Percentiles rank a stretch among this genome's conserved stretches.
phyloP scores from a whole-genome alignment of 2,888 invertebrate species.

The Diarsia brunnea region DNA sequence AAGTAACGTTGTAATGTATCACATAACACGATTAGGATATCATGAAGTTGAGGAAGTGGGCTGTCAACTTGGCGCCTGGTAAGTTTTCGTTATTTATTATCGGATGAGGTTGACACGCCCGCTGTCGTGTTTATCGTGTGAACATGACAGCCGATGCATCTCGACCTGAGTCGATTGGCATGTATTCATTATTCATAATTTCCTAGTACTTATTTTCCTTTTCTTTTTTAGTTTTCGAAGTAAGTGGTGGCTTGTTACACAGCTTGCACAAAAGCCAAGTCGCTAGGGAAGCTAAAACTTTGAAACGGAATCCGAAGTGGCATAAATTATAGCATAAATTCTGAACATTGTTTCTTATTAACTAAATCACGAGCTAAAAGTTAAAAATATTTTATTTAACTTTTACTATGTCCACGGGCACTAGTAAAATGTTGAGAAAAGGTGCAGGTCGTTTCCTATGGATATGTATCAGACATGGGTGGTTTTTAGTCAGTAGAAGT shows the following conservation, averaged over 20 bases:
- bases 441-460: too few species aligned
- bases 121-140: slow-evolving; percentile 55
- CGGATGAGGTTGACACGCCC: slow-evolving; percentile 49
- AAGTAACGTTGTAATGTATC: slow-evolving; percentile 20
- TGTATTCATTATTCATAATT: slow-evolving; percentile 52
- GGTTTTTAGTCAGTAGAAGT: too few species aligned
- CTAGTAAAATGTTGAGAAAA: too few species aligned
- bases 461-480: too few species aligned
- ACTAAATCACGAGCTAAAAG: background rate
- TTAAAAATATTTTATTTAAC: background rate
- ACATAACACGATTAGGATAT: slow-evolving; percentile 66
- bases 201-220: slow-evolving; percentile 12
- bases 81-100: slow-evolving; percentile 58
- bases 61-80: slow-evolving; percentile 66
- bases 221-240: background rate
- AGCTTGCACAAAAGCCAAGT: background rate
- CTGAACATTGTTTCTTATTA: background rate
- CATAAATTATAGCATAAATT: background rate
- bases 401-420: too few species aligned
- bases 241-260: background rate
- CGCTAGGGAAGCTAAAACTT: background rate
- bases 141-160: slow-evolving; percentile 64
- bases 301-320: background rate
- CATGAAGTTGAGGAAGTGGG: slow-evolving; percentile 65
- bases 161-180: slow-evolving; percentile 52